Base-by-base conservation (phyloP, 2,113 vertebrate genomes). In the Protobothrops mucrosquamatus region DNA sequence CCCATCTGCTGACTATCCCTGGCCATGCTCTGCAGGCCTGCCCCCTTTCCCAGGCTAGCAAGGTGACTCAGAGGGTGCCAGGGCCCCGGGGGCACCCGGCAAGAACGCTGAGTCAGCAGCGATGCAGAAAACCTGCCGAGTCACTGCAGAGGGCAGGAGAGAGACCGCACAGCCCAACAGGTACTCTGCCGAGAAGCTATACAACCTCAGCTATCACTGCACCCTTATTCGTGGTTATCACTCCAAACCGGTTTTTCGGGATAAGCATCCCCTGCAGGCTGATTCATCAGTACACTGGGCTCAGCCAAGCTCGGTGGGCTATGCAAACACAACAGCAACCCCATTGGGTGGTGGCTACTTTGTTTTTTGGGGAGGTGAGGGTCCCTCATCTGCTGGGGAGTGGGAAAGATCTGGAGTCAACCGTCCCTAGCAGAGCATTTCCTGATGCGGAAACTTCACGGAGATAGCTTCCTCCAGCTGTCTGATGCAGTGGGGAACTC, bases 51-150 rank as follows among this genome's bases (percentile, higher is more conserved):
- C 90, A 81, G 61, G 61, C 51, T 57, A 46, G 86, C 87, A 39
- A 9, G 55, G 43, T 93, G 93, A 93, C 64, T 93, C 93, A 85
- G 26, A 61, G 23, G 4, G 15, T 46, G 51, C 52, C 29, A 55
- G 29, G 56, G 87, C 64, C 87, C 55, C 7, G 4, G 26, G 0
- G 46, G 64, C 22, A 4, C 14, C 43, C 26, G 18, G 61, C 52
- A 26, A 55, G 29, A 89, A 61, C 12, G 23, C 90, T 55, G 64
- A 91, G 87, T 91, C 90, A 93, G 93, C 93, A 89, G 52, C 54
- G 0, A 0, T 3, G 10, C 34, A 1, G 1, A 12, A 87, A 89
- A 56, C n/a, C 57, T 18, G 89, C 64, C 29, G 0, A 91, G 86
- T 74, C 18, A 87, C 92, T 91, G 23, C 6, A 7, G 89, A 7